A percentile compares a stretch with the other conserved stretches of the same genome.
Conservation (phyloP, 2,113 vertebrate species). For the Rhinolophus sinicus region DNA sequence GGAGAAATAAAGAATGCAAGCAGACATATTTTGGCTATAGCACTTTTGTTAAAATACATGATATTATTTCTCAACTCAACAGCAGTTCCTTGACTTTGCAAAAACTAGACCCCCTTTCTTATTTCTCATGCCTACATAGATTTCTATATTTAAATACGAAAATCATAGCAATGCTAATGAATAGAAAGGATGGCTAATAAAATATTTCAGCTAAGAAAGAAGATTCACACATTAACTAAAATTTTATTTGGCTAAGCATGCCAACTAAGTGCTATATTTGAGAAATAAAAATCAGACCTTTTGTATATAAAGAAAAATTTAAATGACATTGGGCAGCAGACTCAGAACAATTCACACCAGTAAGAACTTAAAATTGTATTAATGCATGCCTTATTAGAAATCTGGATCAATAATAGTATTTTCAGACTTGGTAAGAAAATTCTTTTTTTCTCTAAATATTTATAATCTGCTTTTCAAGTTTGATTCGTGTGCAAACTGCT, state of each 20-base stretch:
- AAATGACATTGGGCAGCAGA: background rate
- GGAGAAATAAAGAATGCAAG: constrained; percentile 83
- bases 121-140: constrained; percentile 20
- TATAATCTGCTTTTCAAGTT: constrained; percentile 3
- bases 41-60: constrained; percentile 78
- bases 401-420: background rate
- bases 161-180: constrained; percentile 40
- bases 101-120: constrained; percentile 60
- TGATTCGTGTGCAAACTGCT: background rate
- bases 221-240: background rate
- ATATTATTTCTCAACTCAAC: constrained; percentile 73
- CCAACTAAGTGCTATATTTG: background rate
- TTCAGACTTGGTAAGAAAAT: background rate
- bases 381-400: background rate
- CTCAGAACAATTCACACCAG: background rate
- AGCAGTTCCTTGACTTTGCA: constrained; percentile 60
- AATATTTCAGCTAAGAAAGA: constrained; percentile 46
- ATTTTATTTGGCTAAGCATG: constrained; percentile 9
- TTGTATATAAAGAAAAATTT: constrained; percentile 41
- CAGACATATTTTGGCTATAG: constrained; percentile 83
- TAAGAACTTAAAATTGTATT: constrained; percentile 45
- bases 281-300: constrained; percentile 36
- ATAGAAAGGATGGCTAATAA: background rate
- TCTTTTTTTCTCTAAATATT: background rate
- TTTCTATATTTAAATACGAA: constrained; percentile 55